Evolutionary conservation across 2,888 invertebrate genomes (phyloP), one percentile per base, ranked within the genome.

Genomic region (Xylocampa areola): DNA sequence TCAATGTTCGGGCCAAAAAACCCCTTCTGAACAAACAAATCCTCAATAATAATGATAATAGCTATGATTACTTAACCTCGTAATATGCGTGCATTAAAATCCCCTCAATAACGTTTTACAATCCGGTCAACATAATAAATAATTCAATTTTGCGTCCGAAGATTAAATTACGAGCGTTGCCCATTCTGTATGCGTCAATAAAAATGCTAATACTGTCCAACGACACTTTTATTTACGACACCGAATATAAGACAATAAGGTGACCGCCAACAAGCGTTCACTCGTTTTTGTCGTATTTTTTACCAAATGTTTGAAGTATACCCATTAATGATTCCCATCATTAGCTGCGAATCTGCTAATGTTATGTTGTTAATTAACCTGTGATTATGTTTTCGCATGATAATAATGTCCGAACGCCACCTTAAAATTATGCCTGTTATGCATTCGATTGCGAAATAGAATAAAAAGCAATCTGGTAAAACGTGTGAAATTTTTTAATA

Each of bases 121-220:
- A 86, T 58, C 50, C 45, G 35, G 77, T 75, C 65, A 80, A 76
- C 80, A 84, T 82, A 87, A 91, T 91, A 91, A 92, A 91, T 91
- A 92, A 93, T 92, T 90, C 89, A 92, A 92, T 91, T 91, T 91
- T 82, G 87, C 87, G 82, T 80, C 81, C 79, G 72, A 67, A 84
- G 86, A 87, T 92, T 89, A 92, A 88, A 89, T 90, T 88, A 90
- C 88, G 82, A 85, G 76, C 84, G 86, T 86, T 47, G 84, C 85
- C 87, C 89, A 85, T 85, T 85, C 83, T 77, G 84, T 84, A 84
- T 87, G 88, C 81, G 91, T 92, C 91, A 91, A 90, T 93, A 93
- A 92, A 92, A 90, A 93, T 93, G 92, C 88, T 90, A 93, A 93
- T 93, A 81, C 81, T 68, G 66, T 45, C 77, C 86, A 89, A 89